Conservation (phyloP, 2,888 invertebrate genomes). For the Tetropium fuscum region DNA sequence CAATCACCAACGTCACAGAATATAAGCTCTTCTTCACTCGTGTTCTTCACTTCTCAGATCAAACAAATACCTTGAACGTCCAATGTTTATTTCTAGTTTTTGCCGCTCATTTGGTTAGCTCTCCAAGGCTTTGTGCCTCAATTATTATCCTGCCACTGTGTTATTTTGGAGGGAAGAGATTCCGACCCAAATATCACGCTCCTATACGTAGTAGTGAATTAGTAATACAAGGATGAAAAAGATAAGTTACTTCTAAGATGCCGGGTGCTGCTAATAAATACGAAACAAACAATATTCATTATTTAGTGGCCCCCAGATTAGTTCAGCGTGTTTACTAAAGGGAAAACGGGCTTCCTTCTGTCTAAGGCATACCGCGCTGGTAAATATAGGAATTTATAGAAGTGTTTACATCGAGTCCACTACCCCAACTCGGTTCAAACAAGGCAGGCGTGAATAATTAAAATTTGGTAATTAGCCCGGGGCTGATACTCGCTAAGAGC, state of each 20-base stretch:
- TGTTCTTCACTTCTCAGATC: too few relatives aligned
- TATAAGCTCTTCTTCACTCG: too few relatives aligned
- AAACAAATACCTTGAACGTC: too few relatives aligned
- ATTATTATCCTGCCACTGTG: too few relatives aligned
- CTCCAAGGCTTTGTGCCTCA: too few relatives aligned
- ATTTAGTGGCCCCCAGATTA: constrained; percentile 61
- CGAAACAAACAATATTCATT: constrained; percentile 62
- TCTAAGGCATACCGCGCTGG: constrained; percentile 43
- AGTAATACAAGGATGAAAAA: constrained; percentile 30
- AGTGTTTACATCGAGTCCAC: constrained; percentile 50
- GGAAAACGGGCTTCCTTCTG: constrained; percentile 24
- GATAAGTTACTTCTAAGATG: constrained; percentile 32
- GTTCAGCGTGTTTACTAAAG: constrained; percentile 48
- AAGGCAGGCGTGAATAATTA: constrained; percentile 44
- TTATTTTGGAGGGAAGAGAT: too few relatives aligned
- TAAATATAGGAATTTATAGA: constrained; percentile 61
- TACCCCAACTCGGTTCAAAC: constrained; percentile 30
- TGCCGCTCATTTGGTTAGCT: too few relatives aligned
- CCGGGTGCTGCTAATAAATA: constrained; percentile 54
- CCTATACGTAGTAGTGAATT: constrained; percentile 32
- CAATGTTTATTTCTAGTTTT: too few relatives aligned
- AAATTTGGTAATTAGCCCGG: constrained; percentile 45
- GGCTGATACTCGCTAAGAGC: constrained; percentile 39
- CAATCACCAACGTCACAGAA: too few relatives aligned
- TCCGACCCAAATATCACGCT: too few relatives aligned